Conservation (phyloP, 2,888 invertebrate genomes). For the Eilema griseolum region DNA sequence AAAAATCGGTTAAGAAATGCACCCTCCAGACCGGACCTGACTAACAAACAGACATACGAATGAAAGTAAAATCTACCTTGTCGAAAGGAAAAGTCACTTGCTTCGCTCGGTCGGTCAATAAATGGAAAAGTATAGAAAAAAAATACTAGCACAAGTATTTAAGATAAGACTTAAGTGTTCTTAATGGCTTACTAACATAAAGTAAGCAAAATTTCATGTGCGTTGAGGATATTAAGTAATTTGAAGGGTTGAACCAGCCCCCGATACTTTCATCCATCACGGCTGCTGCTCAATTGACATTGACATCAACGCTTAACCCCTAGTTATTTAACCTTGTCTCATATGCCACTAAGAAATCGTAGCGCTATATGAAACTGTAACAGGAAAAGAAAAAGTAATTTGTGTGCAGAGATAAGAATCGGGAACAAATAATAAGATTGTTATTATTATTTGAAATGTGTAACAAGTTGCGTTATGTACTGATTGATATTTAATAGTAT, state of each 20-base stretch:
- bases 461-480: neutral
- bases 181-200: slow-evolving; percentile 37
- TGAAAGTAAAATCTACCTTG: too few relatives aligned
- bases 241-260: slow-evolving; percentile 72
- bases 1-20: too few relatives aligned
- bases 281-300: slow-evolving; percentile 79
- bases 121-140: neutral
- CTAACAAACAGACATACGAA: too few relatives aligned
- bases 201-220: slow-evolving; percentile 40
- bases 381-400: slow-evolving; percentile 12
- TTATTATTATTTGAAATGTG: slow-evolving; percentile 4
- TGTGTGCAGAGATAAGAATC: slow-evolving; percentile 6
- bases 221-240: slow-evolving; percentile 66
- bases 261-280: slow-evolving; percentile 78
- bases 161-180: neutral
- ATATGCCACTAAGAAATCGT: slow-evolving; percentile 58
- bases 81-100: too few relatives aligned
- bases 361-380: slow-evolving; percentile 19
- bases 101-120: too few relatives aligned
- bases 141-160: neutral
- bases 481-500: slow-evolving; percentile 5
- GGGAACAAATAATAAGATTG: slow-evolving; percentile 8
- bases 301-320: slow-evolving; percentile 82
- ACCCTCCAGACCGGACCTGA: too few relatives aligned
- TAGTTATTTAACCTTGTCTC: slow-evolving; percentile 56